phyloP scores from a whole-genome alignment of 1,140 invertebrate species.

The Chrysomallon squamiferum region DNA sequence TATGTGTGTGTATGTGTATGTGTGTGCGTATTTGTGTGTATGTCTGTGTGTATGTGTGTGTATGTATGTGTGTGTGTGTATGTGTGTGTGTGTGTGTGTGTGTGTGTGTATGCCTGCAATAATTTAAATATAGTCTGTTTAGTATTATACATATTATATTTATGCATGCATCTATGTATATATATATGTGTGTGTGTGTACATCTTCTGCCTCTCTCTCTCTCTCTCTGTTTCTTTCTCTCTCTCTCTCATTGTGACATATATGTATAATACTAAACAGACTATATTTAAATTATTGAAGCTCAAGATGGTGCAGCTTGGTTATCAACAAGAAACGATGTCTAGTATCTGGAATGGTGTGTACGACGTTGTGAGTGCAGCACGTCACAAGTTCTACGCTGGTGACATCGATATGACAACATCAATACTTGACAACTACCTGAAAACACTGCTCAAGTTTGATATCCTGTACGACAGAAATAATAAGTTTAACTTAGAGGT shows the following conservation, averaged over 20 bases:
- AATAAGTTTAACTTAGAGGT: constrained; percentile 4
- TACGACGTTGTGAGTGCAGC: constrained; percentile 14
- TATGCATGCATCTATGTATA: not conserved
- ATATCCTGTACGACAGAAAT: too few species aligned
- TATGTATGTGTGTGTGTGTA: too few species aligned
- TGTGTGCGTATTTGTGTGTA: too few species aligned
- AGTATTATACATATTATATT: too few species aligned
- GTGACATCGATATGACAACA: constrained; percentile 32
- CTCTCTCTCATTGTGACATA: not conserved
- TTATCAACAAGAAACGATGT: constrained; percentile 26
- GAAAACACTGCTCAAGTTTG: constrained; percentile 2
- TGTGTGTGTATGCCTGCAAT: too few species aligned
- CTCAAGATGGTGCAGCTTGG: constrained; percentile 29
- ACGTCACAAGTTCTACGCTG: constrained; percentile 20
- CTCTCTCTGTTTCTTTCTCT: not conserved
- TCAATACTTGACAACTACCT: constrained; percentile 25
- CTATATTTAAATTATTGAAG: constrained; percentile 13
- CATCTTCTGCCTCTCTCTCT: not conserved
- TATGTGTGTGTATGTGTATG: not conserved
- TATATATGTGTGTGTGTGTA: not conserved
- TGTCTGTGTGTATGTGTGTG: too few species aligned
- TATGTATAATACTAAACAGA: not conserved
- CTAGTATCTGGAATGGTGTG: constrained; percentile 22
- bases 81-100: too few species aligned
- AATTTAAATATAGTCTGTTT: too few species aligned